phyloP scores from a whole-genome alignment of 2,888 invertebrate genomes.

The Drosophila setosimentum region DNA sequence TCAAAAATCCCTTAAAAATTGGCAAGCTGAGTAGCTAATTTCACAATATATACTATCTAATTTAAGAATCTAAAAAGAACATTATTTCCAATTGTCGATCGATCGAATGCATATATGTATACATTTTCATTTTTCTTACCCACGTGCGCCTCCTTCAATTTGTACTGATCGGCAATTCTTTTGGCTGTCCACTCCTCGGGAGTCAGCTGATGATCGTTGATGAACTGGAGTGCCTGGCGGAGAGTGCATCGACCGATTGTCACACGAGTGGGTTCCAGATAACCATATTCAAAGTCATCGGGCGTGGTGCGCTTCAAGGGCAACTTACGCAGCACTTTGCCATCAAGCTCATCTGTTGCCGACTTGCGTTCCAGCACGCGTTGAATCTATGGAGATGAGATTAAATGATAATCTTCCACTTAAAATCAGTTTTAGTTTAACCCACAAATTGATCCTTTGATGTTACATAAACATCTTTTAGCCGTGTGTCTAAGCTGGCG shows the following conservation, averaged over 20 bases:
- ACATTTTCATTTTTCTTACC: constrained; percentile 81
- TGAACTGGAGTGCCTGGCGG: constrained; percentile 88
- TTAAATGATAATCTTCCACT: background rate
- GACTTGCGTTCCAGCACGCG: constrained; percentile 72
- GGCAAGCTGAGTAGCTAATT: background rate
- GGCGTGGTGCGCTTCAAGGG: constrained; percentile 87
- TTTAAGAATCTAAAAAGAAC: background rate
- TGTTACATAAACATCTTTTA: constrained; percentile 91
- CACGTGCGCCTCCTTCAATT: constrained; percentile 88
- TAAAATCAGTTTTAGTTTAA: constrained; percentile 58
- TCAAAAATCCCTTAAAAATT: background rate
- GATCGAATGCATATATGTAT: background rate
- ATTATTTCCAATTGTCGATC: background rate
- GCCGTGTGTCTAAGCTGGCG: constrained; percentile 87
- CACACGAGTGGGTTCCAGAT: constrained; percentile 88
- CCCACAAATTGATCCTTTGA: constrained; percentile 87
- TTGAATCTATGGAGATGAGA: constrained; percentile 67
- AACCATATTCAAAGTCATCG: constrained; percentile 88
- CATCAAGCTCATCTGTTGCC: constrained; percentile 24
- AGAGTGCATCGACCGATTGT: constrained; percentile 89
- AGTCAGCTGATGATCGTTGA: constrained; percentile 88
- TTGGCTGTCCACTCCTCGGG: constrained; percentile 87
- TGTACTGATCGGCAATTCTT: constrained; percentile 89
- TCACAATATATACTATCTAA: background rate
- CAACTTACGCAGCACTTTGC: constrained; percentile 85